These are phyloP conservation scores for Antheraea pernyi DNA, from an alignment of 1,140 invertebrate species.

Conservation along the genomic window DNA sequence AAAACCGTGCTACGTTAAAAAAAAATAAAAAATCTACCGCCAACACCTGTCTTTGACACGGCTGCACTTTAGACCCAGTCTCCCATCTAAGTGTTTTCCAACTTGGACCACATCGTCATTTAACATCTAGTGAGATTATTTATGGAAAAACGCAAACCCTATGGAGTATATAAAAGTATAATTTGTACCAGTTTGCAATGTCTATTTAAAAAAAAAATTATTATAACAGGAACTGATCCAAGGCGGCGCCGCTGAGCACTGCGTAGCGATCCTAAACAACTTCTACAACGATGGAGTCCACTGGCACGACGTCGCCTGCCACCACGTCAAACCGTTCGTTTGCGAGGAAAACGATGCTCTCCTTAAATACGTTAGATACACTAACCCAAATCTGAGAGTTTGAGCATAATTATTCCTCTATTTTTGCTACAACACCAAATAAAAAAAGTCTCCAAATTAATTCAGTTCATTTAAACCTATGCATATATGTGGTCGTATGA, in stretches of 20 bases:
- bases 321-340: constrained; percentile 90
- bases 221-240: constrained; percentile 83
- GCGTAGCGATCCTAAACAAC: constrained; percentile 88
- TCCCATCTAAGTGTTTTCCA: no score
- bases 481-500: no score
- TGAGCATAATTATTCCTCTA: constrained; percentile 51
- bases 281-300: constrained; percentile 93
- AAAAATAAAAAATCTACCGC: no score
- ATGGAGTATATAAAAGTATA: no score
- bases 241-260: constrained; percentile 89
- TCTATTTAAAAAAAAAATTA: not conserved
- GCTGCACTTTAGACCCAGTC: no score
- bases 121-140: no score
- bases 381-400: constrained; percentile 86
- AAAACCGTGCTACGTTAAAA: no score
- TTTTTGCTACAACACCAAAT: constrained; percentile 1
- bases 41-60: no score
- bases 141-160: no score
- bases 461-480: not conserved
- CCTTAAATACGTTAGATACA: constrained; percentile 88
- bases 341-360: constrained; percentile 91
- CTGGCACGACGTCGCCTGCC: constrained; percentile 93
- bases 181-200: no score
- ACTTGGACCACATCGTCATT: no score
- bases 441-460: not conserved